Evolutionary conservation across 2,797 vertebrate genomes (phyloP).

Genomic region (Acipenser transmontanus): DNA sequence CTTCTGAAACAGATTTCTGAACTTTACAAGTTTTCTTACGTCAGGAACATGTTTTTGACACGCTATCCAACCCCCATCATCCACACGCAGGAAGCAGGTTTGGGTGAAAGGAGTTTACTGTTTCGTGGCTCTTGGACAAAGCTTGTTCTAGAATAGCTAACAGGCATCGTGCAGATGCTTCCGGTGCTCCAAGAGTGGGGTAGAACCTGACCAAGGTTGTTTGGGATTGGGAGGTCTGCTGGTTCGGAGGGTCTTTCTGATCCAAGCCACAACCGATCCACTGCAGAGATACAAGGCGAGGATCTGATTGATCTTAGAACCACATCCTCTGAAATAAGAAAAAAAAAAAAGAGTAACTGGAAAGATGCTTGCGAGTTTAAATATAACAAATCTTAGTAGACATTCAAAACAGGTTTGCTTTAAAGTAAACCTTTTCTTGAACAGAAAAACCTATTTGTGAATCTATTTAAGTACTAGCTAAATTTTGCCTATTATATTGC

Average conservation of each 20-base stretch:
- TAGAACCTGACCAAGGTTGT: constrained; percentile 24
- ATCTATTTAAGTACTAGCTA: neutral
- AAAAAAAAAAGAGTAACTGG: neutral
- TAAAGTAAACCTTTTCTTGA: too few relatives aligned
- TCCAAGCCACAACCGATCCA: constrained; percentile 15
- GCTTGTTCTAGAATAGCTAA: neutral
- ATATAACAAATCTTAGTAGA: too few relatives aligned
- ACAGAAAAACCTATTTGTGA: neutral
- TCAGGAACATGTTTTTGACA: too few relatives aligned
- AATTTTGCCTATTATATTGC: neutral
- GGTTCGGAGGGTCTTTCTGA: neutral
- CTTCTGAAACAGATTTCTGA: too few relatives aligned
- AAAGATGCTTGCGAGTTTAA: neutral
- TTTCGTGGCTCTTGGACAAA: neutral
- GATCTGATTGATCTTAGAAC: constrained; percentile 48
- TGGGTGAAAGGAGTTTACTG: neutral
- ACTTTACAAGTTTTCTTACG: too few relatives aligned
- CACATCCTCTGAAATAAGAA: constrained; percentile 20
- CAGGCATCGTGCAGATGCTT: constrained; percentile 4
- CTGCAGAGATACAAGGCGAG: constrained; percentile 46
- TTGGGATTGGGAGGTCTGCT: constrained; percentile 1
- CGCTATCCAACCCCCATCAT: neutral
- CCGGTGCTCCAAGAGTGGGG: constrained; percentile 55
- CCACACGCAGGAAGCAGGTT: neutral
- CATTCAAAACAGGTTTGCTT: too few relatives aligned